phyloP scores from a whole-genome alignment of 1,140 invertebrate species.

The Leptinotarsa texana region DNA sequence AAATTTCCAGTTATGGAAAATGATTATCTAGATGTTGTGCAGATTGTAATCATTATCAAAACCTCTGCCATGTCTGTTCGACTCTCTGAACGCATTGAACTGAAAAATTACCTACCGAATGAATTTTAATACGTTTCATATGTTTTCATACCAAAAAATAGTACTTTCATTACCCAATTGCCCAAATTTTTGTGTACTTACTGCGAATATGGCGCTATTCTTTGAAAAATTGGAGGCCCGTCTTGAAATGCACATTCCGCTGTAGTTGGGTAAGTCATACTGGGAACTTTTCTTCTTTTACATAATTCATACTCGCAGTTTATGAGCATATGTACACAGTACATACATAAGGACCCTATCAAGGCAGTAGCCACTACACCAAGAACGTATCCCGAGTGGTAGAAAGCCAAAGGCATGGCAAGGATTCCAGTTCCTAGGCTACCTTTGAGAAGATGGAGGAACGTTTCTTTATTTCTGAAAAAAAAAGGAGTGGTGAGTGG shows the following conservation, averaged over 20 bases:
- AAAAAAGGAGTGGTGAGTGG: conserved; percentile 2
- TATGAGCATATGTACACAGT: conserved; percentile 78
- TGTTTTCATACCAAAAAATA: too few relatives aligned
- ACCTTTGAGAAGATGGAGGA: conserved; percentile 82
- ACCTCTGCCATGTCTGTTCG: too few relatives aligned
- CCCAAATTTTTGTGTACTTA: conserved; percentile 74
- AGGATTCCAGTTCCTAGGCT: conserved; percentile 89
- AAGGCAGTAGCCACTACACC: conserved; percentile 70
- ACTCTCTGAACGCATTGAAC: too few relatives aligned
- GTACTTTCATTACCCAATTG: conserved; percentile 60
- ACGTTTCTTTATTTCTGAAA: conserved; percentile 74
- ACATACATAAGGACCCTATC: conserved; percentile 76
- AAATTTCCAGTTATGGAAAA: too few relatives aligned
- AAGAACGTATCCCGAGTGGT: conserved; percentile 73
- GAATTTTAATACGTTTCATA: too few relatives aligned
- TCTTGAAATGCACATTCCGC: conserved; percentile 71
- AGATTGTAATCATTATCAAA: too few relatives aligned
- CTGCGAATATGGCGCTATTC: conserved; percentile 64
- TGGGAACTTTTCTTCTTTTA: conserved; percentile 67
- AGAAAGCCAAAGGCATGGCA: conserved; percentile 86
- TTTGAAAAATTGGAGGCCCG: conserved; percentile 66
- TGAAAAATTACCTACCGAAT: too few relatives aligned
- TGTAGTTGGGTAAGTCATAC: conserved; percentile 71
- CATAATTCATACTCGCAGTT: conserved; percentile 71
- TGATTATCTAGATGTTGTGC: too few relatives aligned